Percentiles rank a stretch among this genome's conserved stretches.
These are phyloP conservation scores for Mormyrus proboscirostris DNA, from an alignment of 2,797 vertebrate species.

Conservation along the genomic window DNA sequence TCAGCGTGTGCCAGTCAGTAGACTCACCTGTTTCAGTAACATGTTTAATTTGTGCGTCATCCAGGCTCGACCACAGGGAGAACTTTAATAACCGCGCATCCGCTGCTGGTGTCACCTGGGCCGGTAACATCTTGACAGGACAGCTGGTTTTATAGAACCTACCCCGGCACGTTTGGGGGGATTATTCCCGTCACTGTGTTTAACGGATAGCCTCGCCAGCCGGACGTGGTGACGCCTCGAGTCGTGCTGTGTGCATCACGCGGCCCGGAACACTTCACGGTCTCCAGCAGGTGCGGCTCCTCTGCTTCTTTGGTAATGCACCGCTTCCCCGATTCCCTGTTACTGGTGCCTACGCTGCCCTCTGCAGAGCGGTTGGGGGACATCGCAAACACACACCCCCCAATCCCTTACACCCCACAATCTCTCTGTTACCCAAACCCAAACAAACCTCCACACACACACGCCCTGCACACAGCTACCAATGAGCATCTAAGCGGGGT, in stretches of 20 bases:
- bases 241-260: background rate
- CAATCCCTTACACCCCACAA: background rate
- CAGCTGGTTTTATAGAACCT: background rate
- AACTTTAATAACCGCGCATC: background rate
- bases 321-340: slow-evolving; percentile 25
- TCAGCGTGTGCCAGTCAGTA: background rate
- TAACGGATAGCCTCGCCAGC: background rate
- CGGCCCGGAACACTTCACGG: background rate
- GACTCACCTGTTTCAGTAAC: background rate
- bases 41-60: background rate
- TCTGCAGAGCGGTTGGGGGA: slow-evolving; percentile 42
- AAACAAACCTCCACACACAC: background rate
- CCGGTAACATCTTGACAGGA: background rate
- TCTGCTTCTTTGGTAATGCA: slow-evolving; percentile 22
- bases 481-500: background rate
- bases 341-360: slow-evolving; percentile 45
- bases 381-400: background rate
- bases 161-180: background rate
- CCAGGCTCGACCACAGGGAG: background rate
- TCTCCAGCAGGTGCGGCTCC: background rate
- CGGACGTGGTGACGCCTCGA: background rate
- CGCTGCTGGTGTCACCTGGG: background rate
- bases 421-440: background rate
- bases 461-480: background rate
- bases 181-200: background rate